A percentile compares a stretch with the other conserved stretches of the same genome.
These are phyloP conservation scores for Smutsia temminckii DNA, from an alignment of 2,797 vertebrate species.

Conservation along the genomic window DNA sequence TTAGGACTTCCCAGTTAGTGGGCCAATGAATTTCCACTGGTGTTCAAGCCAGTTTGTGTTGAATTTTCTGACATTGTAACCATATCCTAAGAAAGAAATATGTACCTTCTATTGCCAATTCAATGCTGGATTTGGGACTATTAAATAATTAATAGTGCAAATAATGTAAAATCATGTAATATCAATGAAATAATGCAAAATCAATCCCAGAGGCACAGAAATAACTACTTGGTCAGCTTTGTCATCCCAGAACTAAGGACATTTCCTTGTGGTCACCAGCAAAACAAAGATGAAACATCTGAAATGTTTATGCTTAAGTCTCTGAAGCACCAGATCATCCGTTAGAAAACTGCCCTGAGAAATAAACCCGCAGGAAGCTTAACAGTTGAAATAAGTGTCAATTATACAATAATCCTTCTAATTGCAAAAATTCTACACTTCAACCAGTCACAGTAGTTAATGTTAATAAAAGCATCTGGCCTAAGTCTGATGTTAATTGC, in stretches of 20 bases:
- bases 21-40: background rate
- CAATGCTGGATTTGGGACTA: background rate
- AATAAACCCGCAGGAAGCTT: background rate
- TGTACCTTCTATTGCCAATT: background rate
- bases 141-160: background rate
- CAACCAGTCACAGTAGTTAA: background rate
- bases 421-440: background rate
- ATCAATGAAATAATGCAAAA: constrained; percentile 7
- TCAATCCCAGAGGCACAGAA: background rate
- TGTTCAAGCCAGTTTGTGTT: background rate
- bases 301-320: background rate
- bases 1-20: background rate
- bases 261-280: background rate
- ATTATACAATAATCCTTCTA: background rate
- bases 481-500: background rate
- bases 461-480: constrained; percentile 12
- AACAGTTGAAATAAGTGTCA: background rate
- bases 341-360: constrained; percentile 6
- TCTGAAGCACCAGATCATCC: background rate
- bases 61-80: constrained; percentile 6
- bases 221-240: background rate
- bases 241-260: background rate
- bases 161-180: constrained; percentile 6
- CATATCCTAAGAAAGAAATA: background rate
- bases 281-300: constrained; percentile 1